phyloP scores from a whole-genome alignment of 1,140 invertebrate genomes.

The Trigoniulus corallinus region DNA sequence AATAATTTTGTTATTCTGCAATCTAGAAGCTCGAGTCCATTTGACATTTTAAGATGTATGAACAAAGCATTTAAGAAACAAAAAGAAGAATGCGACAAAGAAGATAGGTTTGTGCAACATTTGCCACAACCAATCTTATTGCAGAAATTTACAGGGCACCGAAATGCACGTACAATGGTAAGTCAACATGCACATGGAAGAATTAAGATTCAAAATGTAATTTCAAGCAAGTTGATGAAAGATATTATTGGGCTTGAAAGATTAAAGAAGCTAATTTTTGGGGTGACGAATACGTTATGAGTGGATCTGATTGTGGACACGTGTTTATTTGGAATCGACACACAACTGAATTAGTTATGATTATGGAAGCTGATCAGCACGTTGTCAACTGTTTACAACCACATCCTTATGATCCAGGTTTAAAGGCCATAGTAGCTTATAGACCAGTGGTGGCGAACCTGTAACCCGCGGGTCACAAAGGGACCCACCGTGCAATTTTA shows the following conservation, averaged over 20 bases:
- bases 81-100: too few species aligned
- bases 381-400: constrained; percentile 78
- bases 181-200: constrained; percentile 47
- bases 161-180: constrained; percentile 49
- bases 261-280: constrained; percentile 83
- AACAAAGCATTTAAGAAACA: too few species aligned
- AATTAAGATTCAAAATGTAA: constrained; percentile 16
- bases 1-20: too few species aligned
- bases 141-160: constrained; percentile 58
- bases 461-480: too few species aligned
- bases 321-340: constrained; percentile 35
- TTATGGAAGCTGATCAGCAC: constrained; percentile 65
- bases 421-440: neutral
- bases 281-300: constrained; percentile 65
- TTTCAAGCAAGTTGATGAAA: neutral
- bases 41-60: too few species aligned
- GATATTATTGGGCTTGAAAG: constrained; percentile 18
- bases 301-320: constrained; percentile 71
- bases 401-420: constrained; percentile 54
- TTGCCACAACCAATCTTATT: constrained; percentile 30
- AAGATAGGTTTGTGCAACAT: too few species aligned
- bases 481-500: too few species aligned
- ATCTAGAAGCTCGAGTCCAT: too few species aligned
- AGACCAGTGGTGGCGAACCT: too few species aligned
- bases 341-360: constrained; percentile 49